Percentiles rank a stretch among this genome's conserved stretches.
These are phyloP conservation scores for Scrobipalpa atriplicella DNA, from an alignment of 2,888 invertebrate genomes.

Conservation along the genomic window DNA sequence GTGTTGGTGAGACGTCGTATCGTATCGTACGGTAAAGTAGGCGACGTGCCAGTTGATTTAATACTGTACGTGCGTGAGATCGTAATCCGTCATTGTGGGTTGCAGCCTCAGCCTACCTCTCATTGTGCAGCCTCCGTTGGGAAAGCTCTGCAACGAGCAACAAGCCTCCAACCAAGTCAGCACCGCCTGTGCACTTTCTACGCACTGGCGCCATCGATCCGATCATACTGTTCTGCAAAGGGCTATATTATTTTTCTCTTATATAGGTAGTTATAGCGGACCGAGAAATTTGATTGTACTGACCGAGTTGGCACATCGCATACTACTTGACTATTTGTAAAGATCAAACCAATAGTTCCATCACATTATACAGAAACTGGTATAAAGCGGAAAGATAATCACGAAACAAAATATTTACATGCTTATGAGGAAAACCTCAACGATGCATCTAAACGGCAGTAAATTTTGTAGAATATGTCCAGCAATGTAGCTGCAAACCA, in stretches of 20 bases:
- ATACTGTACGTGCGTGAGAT: slow-evolving; percentile 37
- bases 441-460: not conserved
- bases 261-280: not conserved
- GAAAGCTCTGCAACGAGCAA: slow-evolving; percentile 38
- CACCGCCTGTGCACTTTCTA: slow-evolving; percentile 36
- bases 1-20: slow-evolving; percentile 21
- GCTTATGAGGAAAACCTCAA: slow-evolving; percentile 16
- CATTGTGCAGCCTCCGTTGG: slow-evolving; percentile 38
- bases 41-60: slow-evolving; percentile 29
- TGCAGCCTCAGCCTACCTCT: slow-evolving; percentile 28
- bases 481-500: slow-evolving; percentile 12
- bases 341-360: not conserved
- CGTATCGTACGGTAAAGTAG: slow-evolving; percentile 25
- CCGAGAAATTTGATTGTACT: not conserved
- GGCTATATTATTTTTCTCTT: slow-evolving; percentile 13
- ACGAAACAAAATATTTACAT: slow-evolving; percentile 2
- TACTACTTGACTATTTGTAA: not conserved
- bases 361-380: not conserved
- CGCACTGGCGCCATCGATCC: slow-evolving; percentile 28
- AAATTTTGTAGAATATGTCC: slow-evolving; percentile 24
- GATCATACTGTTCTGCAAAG: not conserved
- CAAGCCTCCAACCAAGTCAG: slow-evolving; percentile 35
- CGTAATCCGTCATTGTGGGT: slow-evolving; percentile 33
- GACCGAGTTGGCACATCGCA: not conserved
- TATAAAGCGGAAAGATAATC: slow-evolving; percentile 3